These are phyloP conservation scores for Cyanocitta stelleri DNA, from an alignment of 2,113 vertebrate genomes.

Conservation along the genomic window DNA sequence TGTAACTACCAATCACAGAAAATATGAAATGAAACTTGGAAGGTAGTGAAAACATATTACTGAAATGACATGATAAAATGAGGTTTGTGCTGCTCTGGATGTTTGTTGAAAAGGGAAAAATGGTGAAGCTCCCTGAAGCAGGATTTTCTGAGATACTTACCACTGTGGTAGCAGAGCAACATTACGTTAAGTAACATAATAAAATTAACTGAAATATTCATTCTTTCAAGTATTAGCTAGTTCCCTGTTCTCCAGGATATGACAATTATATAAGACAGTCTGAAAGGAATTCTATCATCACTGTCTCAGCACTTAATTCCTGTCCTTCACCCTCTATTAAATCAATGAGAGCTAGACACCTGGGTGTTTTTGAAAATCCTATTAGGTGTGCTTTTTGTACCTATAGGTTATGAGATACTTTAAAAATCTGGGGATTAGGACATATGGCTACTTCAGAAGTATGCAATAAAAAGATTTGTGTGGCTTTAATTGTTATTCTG, in stretches of 20 bases:
- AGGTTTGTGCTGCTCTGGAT: background rate
- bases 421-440: background rate
- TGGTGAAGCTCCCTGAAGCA: background rate
- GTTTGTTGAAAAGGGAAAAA: background rate
- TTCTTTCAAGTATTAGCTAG: background rate
- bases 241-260: background rate
- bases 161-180: background rate
- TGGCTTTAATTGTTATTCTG: background rate
- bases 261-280: background rate
- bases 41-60: background rate
- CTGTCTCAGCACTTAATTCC: background rate
- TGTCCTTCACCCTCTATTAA: background rate
- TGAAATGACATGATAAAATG: background rate
- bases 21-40: background rate
- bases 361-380: background rate
- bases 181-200: background rate
- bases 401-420: background rate
- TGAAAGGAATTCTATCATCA: background rate
- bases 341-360: background rate
- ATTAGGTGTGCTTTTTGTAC: background rate
- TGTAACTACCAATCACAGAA: background rate
- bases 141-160: background rate
- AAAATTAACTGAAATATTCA: constrained; percentile 18
- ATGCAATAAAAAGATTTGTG: background rate
- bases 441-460: background rate